Base-by-base conservation (phyloP, 2,888 invertebrate species). In the Nipponacmea schrenckii region DNA sequence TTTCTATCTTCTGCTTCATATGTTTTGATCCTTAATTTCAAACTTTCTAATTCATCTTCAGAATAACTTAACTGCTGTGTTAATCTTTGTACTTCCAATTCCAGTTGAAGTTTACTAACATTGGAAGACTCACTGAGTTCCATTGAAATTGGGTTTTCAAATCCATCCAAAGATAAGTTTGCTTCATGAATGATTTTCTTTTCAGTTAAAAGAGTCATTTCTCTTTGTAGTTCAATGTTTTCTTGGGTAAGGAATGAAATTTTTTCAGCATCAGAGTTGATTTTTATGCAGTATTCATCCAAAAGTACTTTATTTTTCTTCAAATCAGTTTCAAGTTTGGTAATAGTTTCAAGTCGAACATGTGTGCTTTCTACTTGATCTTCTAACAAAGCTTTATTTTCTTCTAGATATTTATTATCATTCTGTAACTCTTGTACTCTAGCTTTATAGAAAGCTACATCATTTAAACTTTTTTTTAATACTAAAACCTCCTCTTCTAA, bases 111-210 rank as follows among this genome's bases (percentile, higher is more conserved):
- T 27, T 95, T 94, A 81, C 95, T 92, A 0, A 94, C 93, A 90
- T 96, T 95, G 63, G 96, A 96, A 87, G 96, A 96, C 84, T 95
- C 96, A 26, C 94, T 95, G 73, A 97, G 90, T 90, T 97, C 97
- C 87, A 97, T 96, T 0, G 95, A 95, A 78, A 97, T 91, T 89
- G 85, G 83, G 15, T 81, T 81, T 27, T 81, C 78, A 63, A 82
- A 76, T 70, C 84, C 86, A 56, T 56, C 56, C 84, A 71, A 3
- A 76, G 75, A 71, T 12, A 64, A 5, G 24, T 56, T 56, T 12
- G 24, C 56, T 10, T 56, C 56, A 10, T 56, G 56, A 24, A 24
- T 20, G 24, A 56, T 56, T 24, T 24, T 56, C 20, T 56, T 56
- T 56, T 56, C 20, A 24, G 56, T 24, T 24, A 56, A 24, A 20